phyloP scores from a whole-genome alignment of 1,140 invertebrate genomes.

The Macrocentrus cingulum region DNA sequence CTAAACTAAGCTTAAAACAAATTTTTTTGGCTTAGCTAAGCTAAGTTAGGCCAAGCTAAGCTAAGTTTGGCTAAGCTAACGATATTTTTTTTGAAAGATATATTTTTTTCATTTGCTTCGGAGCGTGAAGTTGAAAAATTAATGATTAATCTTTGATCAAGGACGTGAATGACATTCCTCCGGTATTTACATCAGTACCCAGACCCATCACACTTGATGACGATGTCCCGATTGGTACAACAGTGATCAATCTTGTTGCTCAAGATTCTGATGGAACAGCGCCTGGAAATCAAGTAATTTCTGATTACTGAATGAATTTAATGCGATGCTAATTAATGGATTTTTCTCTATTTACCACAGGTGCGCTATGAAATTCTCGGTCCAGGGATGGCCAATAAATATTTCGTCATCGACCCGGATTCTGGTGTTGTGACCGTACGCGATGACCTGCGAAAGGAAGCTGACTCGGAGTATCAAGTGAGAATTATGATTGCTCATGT shows the following conservation, averaged over 20 bases:
- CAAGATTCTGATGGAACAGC: conserved; percentile 80
- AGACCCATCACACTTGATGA: conserved; percentile 82
- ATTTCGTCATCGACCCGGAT: conserved; percentile 85
- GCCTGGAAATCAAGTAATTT: conserved; percentile 74
- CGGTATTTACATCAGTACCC: conserved; percentile 79
- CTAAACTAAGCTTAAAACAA: too few species aligned
- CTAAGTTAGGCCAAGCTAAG: too few species aligned
- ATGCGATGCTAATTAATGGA: too few species aligned
- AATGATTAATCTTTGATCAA: conserved; percentile 41
- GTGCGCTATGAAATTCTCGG: conserved; percentile 80
- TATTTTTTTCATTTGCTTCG: too few species aligned
- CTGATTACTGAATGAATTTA: too few species aligned
- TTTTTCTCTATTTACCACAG: too few species aligned
- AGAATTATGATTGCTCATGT: conserved; percentile 4
- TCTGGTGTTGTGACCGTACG: conserved; percentile 75
- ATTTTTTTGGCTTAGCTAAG: too few species aligned
- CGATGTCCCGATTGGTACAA: conserved; percentile 76
- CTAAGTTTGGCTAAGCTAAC: too few species aligned
- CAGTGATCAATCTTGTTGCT: conserved; percentile 76
- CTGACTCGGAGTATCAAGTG: conserved; percentile 81
- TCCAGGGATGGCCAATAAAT: conserved; percentile 75
- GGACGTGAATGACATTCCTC: conserved; percentile 82
- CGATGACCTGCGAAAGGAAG: conserved; percentile 81
- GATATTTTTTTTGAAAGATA: too few species aligned
- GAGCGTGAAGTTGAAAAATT: neutral